Evolutionary conservation across 2,113 vertebrate species (phyloP), one percentile per base, ranked within the genome.

Genomic region (Capreolus pygargus): DNA sequence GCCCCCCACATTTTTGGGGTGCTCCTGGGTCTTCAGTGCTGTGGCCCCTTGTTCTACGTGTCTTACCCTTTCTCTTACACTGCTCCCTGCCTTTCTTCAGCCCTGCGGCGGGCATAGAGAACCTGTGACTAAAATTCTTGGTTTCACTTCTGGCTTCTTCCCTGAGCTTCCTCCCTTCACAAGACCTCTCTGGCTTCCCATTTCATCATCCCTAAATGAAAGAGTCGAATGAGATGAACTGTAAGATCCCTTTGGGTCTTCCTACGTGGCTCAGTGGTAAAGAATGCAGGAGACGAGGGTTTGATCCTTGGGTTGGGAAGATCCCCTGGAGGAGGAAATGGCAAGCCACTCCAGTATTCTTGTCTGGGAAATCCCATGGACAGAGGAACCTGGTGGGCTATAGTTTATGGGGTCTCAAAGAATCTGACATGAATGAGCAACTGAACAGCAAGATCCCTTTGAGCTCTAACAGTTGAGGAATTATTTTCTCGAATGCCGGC

Each of bases 71-170:
- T 28, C 15, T 50, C 14, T 25, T 19, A 39, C 1, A 27, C 14
- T 6, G 12, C 23, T n/a, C 13, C 8, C 39, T 30, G 39, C 45
- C 50, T 33, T 47, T 60, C 7, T 58, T 87, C 33, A 67, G 86
- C 17, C 36, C 57, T 67, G 61, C 0, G 1, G 7, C 0, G 0
- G 47, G 39, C 74, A 28, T 17, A 11, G 9, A 16, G 19, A 57
- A 58, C 11, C 23, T 4, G 39, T 13, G 28, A 78, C 39, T 58
- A 25, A 70, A 52, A 13, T 25, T n/a, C 17, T 78, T 16, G 6
- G 33, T 47, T 87, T 50, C 11, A 4, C 2, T 39, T 43, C 61
- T 23, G 16, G 13, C 9, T 47, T 64, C 50, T 76, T 11, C 17
- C 13, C 21, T 74, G 55, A 16, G 52, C 86, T 67, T 67, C 17